A percentile compares a stretch with the other conserved stretches of the same genome.
Evolutionary conservation across 2,113 vertebrate genomes (phyloP).

Genomic region (Colossoma macropomum): DNA sequence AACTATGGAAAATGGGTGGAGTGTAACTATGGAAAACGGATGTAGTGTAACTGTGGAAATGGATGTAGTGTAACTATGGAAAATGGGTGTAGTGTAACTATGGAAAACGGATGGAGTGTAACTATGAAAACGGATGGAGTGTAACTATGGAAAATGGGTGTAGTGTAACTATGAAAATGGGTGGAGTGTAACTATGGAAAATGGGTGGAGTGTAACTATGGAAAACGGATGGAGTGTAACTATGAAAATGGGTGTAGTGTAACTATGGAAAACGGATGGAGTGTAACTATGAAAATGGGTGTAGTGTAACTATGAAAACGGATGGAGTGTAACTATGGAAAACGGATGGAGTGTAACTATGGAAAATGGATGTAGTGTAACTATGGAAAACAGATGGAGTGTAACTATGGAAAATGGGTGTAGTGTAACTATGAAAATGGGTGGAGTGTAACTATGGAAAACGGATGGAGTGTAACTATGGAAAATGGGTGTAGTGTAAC

Average conservation of each 20-base stretch:
- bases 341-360: no score
- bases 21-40: constrained; percentile 5
- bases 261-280: no score
- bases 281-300: background rate
- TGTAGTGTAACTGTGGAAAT: background rate
- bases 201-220: no score
- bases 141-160: no score
- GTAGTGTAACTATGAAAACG: background rate
- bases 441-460: background rate
- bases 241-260: no score
- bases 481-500: background rate
- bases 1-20: background rate
- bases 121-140: no score
- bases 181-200: no score
- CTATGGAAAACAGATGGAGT: background rate
- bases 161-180: no score
- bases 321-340: background rate
- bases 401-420: background rate
- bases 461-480: background rate
- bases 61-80: background rate
- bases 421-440: constrained; percentile 5
- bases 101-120: no score
- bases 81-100: background rate
- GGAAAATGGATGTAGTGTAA: background rate
- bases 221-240: no score